Evolutionary conservation across 1,140 invertebrate genomes (phyloP), one percentile per base, ranked within the genome.

Genomic region (Limonius californicus): DNA sequence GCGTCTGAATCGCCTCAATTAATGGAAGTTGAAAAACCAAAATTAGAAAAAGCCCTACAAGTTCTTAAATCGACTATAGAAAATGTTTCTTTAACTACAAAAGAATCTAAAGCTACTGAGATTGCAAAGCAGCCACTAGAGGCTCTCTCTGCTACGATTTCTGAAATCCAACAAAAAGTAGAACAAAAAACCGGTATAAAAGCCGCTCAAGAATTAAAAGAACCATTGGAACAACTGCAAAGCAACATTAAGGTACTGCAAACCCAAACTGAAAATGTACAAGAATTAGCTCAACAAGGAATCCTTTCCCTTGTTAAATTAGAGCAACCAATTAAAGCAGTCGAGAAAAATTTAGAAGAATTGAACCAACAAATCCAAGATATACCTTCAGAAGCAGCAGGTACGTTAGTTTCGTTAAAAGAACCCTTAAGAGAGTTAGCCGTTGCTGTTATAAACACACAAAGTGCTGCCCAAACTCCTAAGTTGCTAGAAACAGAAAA

Each of bases 21-120:
- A 2, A 4, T 55, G 4, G 27, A 27, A 23, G 2, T 55, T 15
- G 27, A 55, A 55, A 23, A 16, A 19, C 54, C 54, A 15, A 55
- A 55, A 27, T 4, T 55, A 14, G 27, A n/a, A 3, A 30, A 54
- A 61, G 43, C 16, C 14, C 16, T 61, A 2, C 12, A 61, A 42
- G 3, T 1, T 4, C 19, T 61, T 14, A 61, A 61, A 42, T n/a
- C 16, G 1, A 19, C 16, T 8, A 15, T 32, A 9, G 27, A 27
- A 12, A 50, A 50, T 4, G 14, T 50, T 3, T 18, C 45, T 19
- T n/a, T 45, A 15, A n/a, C 4, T 3, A 12, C 3, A n/a, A 12
- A 6, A 4, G 12, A 45, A 12, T 15, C n/a, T n/a, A n/a, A 18
- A 18, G 2, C 42, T n/a, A 2, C 12, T 4, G 42, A 15, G 14